Base-by-base conservation (phyloP, 2,888 invertebrate genomes). In the Lasioglossum oenotherae region DNA sequence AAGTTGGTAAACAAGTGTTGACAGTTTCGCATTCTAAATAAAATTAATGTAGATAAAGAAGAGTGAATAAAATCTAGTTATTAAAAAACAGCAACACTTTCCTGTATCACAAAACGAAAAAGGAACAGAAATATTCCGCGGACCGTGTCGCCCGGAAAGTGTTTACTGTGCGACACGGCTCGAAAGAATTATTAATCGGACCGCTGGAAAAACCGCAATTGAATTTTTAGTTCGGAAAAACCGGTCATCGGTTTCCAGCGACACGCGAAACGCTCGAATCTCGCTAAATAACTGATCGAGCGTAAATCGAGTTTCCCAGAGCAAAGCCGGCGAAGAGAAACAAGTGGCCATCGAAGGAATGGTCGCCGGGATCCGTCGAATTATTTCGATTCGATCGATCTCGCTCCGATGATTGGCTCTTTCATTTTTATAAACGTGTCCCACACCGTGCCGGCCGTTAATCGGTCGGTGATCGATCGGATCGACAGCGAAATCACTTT, bases 341-440 rank as follows among this genome's bases (percentile, higher is more conserved):
- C 74, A 19, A 67, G 23, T 46, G 71, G n/a, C 57, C 53, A 44
- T 57, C 23, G 16, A 31, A 10, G 31, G 27, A 60, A 44, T 14
- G 44, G 12, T 44, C 44, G 12, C 16, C 27, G n/a, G 74, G 77
- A 49, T 27, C 41, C 57, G 14, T 41, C 73, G 19, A 74, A 71
- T 75, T 74, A 71, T 78, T 72, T 79, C 77, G 74, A 60, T 53
- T 27, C 4, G 19, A 82, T 82, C 71, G 86, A 81, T 85, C 77
- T 23, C 3, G 74, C 14, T 49, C 27, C 19, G 6, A 31, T 78
- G 72, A 78, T 80, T 75, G 80, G 35, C 27, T 44, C 46, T 76
- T 74, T 19, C 44, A 69, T 82, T 87, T 87, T 69, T 75, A 5
- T 64, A 35, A 27, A 78, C 57, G 46, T 16, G 46, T 46, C n/a